Base-by-base conservation (phyloP, 2,888 invertebrate genomes). In the Caenorhabditis afra region DNA sequence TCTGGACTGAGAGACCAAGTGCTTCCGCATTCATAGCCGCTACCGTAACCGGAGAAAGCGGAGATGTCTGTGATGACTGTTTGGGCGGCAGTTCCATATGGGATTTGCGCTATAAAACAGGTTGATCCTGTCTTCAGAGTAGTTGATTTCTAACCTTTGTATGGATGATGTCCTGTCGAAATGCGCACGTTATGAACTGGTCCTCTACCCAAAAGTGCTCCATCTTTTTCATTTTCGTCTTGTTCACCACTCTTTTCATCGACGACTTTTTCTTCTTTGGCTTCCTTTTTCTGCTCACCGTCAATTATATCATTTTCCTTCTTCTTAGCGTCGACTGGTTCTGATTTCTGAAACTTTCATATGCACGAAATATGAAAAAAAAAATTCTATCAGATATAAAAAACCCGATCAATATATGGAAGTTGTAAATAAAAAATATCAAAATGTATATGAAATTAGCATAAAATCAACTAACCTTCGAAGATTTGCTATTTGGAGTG, bases 151-250 rank as follows among this genome's bases (percentile, higher is more conserved):
- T 65, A 1, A 62, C 20, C 29, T 29, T 29, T 29, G 64, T 86
- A 86, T 8, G 85, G 86, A 65, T 85, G 85, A 35, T 76, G 80
- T 23, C 39, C 75, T 11, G 70, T 47, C 10, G 66, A 23, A 53
- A 59, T 44, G 7, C 79, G 68, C 3, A 80, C 81, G 58, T 84
- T 82, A 45, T 86, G 81, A 16, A 89, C 85, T 5, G 89, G 89
- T 10, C 89, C 89, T 44, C 89, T 86, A 8, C 89, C 85, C 10
- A 90, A 64, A 44, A 89, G 78, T 23, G 84, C 85, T 0, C 79
- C 84, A 20, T 86, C 86, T n/a, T 82, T 70, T 29, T 47, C 47
- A 16, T 16, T 45, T n/a, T 68, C 57, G 49, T 70, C 68, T 49
- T 75, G 70, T 35, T 68, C 62, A 2, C 75, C 77, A 3, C 61